phyloP scores from a whole-genome alignment of 2,797 vertebrate species.

The Melanotaenia parkinsoni region DNA sequence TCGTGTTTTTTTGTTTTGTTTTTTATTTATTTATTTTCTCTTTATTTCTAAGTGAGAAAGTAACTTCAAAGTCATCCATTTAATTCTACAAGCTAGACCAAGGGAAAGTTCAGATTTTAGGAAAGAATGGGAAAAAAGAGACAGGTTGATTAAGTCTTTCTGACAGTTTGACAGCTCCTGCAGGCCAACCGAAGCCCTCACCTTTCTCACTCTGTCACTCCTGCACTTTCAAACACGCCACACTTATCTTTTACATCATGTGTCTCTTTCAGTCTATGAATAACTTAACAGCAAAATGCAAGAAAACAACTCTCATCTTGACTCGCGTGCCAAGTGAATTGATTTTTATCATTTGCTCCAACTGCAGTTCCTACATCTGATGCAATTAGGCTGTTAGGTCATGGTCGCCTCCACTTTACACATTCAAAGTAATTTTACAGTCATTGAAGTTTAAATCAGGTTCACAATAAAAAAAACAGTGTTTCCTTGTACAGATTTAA shows the following conservation, averaged over 20 bases:
- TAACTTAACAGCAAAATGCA: slow-evolving; percentile 12
- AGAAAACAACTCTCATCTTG: slow-evolving; percentile 12
- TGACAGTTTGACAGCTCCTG: slow-evolving; percentile 57
- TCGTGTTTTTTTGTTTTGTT: background rate
- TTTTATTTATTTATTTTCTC: background rate
- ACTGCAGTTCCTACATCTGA: background rate
- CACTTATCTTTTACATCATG: slow-evolving; percentile 13
- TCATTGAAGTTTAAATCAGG: slow-evolving; percentile 6
- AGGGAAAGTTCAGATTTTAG: slow-evolving; percentile 15
- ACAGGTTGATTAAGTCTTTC: slow-evolving; percentile 30
- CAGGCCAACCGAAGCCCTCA: slow-evolving; percentile 42
- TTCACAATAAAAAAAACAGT: slow-evolving; percentile 2
- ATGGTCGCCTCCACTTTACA: background rate
- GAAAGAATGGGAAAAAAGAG: slow-evolving; percentile 4
- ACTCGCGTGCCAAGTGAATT: background rate
- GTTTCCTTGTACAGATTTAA: slow-evolving; percentile 30
- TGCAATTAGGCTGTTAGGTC: background rate
- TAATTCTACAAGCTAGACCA: slow-evolving; percentile 8
- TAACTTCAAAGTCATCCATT: slow-evolving; percentile 10
- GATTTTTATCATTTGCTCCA: background rate
- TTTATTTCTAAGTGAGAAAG: background rate
- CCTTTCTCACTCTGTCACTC: slow-evolving; percentile 41
- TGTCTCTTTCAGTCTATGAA: slow-evolving; percentile 17
- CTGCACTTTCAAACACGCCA: slow-evolving; percentile 5
- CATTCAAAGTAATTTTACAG: slow-evolving; percentile 16